These are phyloP conservation scores for Pungitius pungitius DNA, from an alignment of 2,113 vertebrate genomes.

Conservation along the genomic window DNA sequence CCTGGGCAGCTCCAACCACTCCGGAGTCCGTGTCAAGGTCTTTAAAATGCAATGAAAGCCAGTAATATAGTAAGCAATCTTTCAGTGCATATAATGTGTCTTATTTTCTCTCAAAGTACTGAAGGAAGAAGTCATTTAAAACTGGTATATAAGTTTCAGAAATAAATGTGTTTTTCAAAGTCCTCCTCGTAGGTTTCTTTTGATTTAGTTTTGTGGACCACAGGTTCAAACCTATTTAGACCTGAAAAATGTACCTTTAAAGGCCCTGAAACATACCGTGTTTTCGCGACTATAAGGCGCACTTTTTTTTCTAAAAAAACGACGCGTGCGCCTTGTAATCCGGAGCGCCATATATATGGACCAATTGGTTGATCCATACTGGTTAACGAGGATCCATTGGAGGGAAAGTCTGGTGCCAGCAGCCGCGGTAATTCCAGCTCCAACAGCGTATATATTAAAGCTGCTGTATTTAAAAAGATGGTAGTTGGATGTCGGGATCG, in stretches of 20 bases:
- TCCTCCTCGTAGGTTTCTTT: background rate
- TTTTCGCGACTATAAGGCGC: no score
- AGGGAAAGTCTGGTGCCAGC: no score
- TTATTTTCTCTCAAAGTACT: slow-evolving; percentile 12
- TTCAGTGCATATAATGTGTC: slow-evolving; percentile 13
- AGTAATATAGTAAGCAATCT: slow-evolving; percentile 53
- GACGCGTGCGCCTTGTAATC: no score
- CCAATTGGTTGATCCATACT: no score
- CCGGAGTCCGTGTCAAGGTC: slow-evolving; percentile 69
- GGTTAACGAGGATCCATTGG: no score
- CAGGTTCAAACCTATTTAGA: slow-evolving; percentile 12
- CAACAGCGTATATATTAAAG: no score
- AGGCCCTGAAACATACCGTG: background rate
- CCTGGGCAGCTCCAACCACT: slow-evolving; percentile 51
- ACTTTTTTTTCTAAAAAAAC: no score
- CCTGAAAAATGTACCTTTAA: background rate
- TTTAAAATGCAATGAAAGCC: slow-evolving; percentile 17
- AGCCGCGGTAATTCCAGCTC: no score
- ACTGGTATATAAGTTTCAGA: slow-evolving; percentile 8
- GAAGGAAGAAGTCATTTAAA: background rate
- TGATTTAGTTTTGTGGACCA: background rate
- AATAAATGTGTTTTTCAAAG: background rate
- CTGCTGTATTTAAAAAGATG: no score
- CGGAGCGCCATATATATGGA: no score
- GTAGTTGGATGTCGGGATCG: no score